A percentile compares a stretch with the other conserved stretches of the same genome.
Conservation (phyloP, 1,140 invertebrate genomes). For the Steinernema khuongi region DNA sequence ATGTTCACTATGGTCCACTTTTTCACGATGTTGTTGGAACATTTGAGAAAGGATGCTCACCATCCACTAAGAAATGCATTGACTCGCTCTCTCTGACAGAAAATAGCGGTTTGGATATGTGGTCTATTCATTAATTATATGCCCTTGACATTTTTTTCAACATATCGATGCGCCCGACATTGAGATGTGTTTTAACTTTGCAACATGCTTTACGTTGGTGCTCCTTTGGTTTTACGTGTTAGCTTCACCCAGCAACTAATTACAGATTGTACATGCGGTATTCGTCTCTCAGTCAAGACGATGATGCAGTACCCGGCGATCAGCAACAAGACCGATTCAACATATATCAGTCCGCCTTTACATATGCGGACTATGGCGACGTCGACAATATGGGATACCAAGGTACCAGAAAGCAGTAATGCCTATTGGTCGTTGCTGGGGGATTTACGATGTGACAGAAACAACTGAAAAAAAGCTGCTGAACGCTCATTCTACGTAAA, state of each 20-base stretch:
- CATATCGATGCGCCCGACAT: no score
- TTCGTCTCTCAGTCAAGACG: neutral
- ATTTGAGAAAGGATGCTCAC: no score
- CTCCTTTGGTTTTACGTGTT: no score
- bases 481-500: neutral
- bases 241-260: no score
- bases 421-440: neutral
- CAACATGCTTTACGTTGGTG: neutral
- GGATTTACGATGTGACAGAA: neutral
- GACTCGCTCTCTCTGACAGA: no score
- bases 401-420: slow-evolving; percentile 26
- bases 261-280: neutral
- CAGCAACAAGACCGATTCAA: neutral
- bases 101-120: no score
- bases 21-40: no score
- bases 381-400: slow-evolving; percentile 41
- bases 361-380: slow-evolving; percentile 39
- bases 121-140: no score
- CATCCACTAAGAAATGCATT: no score
- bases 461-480: neutral
- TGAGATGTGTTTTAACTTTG: no score
- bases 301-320: neutral
- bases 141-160: no score
- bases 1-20: no score
- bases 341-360: slow-evolving; percentile 25